Percentiles rank a stretch among this genome's conserved stretches.
These are phyloP conservation scores for Hypanus sabinus DNA, from an alignment of 2,113 vertebrate genomes.

Conservation along the genomic window DNA sequence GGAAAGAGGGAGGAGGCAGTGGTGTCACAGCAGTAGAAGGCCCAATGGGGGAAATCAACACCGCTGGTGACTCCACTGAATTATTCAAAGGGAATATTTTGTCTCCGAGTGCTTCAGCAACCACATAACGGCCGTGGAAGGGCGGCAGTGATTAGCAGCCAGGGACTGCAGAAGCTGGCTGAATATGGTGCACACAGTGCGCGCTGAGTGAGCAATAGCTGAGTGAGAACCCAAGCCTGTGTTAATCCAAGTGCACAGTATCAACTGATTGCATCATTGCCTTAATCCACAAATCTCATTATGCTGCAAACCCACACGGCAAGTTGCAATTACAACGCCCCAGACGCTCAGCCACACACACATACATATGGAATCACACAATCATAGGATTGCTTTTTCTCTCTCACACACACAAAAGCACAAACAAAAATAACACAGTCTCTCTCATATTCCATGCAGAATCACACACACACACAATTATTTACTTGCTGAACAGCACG, in stretches of 20 bases:
- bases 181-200: neutral
- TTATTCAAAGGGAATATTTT: too few relatives aligned
- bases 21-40: too few relatives aligned
- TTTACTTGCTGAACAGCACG: too few relatives aligned
- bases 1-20: too few relatives aligned
- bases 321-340: neutral
- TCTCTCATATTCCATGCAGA: too few relatives aligned
- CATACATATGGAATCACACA: neutral
- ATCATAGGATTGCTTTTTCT: neutral
- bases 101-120: neutral
- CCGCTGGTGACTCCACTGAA: too few relatives aligned
- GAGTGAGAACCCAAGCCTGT: neutral
- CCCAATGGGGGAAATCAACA: too few relatives aligned
- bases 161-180: neutral
- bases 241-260: constrained; percentile 9
- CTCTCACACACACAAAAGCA: too few relatives aligned
- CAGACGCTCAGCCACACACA: neutral
- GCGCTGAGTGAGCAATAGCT: neutral
- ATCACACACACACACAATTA: too few relatives aligned
- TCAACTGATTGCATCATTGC: neutral
- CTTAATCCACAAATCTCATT: constrained; percentile 30
- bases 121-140: neutral
- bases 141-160: neutral
- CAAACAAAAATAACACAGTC: too few relatives aligned
- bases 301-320: neutral